These are phyloP conservation scores for Zosterops pallidus DNA, from an alignment of 2,113 vertebrate genomes.

Conservation along the genomic window DNA sequence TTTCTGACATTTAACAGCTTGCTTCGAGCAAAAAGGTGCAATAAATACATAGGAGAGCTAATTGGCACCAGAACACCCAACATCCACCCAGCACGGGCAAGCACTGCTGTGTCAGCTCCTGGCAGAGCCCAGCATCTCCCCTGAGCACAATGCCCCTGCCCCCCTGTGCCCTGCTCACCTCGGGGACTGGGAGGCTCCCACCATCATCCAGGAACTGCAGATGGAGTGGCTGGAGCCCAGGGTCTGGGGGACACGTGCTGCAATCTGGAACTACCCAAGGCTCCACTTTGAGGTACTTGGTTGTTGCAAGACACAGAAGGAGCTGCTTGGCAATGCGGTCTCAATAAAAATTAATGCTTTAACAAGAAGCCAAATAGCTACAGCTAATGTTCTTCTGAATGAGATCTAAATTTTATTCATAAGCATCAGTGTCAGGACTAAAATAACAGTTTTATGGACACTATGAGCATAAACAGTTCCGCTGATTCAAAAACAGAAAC, in stretches of 20 bases:
- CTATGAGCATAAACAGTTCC: slow-evolving; percentile 29
- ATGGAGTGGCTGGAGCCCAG: accelerated
- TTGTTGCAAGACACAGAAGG: neutral
- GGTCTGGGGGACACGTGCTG: accelerated
- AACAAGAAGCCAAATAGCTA: slow-evolving; percentile 57
- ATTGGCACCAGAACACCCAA: slow-evolving; percentile 33
- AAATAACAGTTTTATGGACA: slow-evolving; percentile 71
- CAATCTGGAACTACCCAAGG: neutral
- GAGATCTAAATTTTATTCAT: slow-evolving; percentile 68
- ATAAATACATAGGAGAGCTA: slow-evolving; percentile 54
- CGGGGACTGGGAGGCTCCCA: neutral
- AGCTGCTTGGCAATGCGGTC: neutral
- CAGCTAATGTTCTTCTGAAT: slow-evolving; percentile 62
- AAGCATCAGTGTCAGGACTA: slow-evolving; percentile 61
- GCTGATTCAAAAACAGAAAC: slow-evolving; percentile 45
- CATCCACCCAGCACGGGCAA: neutral
- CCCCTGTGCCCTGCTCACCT: neutral
- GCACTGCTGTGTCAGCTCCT: neutral
- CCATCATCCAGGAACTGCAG: neutral
- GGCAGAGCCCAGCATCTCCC: slow-evolving; percentile 15
- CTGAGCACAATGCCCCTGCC: neutral
- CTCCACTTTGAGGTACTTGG: neutral
- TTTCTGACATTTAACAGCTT: slow-evolving; percentile 67
- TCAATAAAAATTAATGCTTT: slow-evolving; percentile 67
- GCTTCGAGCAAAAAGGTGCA: slow-evolving; percentile 44